A percentile compares a stretch with the other conserved stretches of the same genome.
Conservation (phyloP, 2,888 invertebrate species). For the Dasysyrphus tricinctus region DNA sequence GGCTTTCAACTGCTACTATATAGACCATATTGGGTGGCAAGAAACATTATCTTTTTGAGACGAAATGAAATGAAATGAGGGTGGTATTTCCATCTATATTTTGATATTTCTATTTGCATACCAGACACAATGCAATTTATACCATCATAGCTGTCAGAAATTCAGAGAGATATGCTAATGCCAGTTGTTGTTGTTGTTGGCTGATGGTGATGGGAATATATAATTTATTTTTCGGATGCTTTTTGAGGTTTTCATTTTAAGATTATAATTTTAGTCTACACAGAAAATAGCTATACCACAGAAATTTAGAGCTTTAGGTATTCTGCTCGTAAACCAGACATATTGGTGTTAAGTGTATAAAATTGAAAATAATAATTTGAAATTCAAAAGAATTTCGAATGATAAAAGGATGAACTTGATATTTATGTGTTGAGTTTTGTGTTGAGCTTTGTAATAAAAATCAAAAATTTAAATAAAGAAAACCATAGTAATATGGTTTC, state of each 20-base stretch:
- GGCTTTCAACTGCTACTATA: conserved; percentile 8
- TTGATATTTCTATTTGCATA: conserved; percentile 23
- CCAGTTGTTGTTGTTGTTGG: background rate
- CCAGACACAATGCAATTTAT: conserved; percentile 13
- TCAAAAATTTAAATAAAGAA: no score
- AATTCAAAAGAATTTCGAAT: background rate
- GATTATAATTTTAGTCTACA: conserved; percentile 1
- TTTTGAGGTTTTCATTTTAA: conserved; percentile 14
- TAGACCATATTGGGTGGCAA: background rate
- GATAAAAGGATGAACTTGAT: background rate
- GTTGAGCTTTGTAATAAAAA: background rate
- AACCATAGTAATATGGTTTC: no score
- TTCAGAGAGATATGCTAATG: conserved; percentile 29
- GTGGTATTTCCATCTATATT: background rate
- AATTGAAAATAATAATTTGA: background rate
- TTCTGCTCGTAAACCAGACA: background rate
- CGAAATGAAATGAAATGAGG: background rate
- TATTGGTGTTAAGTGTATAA: background rate
- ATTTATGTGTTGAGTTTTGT: background rate
- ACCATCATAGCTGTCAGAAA: conserved; percentile 21
- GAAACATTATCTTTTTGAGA: conserved; percentile 9
- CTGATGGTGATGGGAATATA: background rate
- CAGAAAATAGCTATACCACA: background rate
- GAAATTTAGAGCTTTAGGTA: background rate
- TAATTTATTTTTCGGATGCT: conserved; percentile 24